Evolutionary conservation across 2,888 invertebrate species (phyloP), one percentile per base, ranked within the genome.

Genomic region (Chironomus tentans): DNA sequence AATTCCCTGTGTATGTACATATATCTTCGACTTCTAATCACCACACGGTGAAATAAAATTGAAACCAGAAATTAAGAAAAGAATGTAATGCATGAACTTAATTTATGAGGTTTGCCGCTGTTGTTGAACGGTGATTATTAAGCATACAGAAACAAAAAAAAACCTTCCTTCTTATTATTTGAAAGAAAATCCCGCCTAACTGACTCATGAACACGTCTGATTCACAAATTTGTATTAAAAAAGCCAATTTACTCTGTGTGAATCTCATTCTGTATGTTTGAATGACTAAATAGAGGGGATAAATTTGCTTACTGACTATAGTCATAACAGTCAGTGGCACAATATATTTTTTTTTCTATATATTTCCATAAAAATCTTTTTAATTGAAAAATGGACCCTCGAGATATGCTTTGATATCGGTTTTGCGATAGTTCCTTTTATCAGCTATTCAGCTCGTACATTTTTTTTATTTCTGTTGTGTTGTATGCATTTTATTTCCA

Each of bases 371-470:
- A 70, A 47, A 73, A 73, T 73, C 10, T 38, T 24, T 73, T 73
- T 73, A 73, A 73, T 73, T 73, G 72, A 62, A 73, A 73, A 73
- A 73, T 73, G 46, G 28, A 5, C 72, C 72, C 72, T 56, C 72
- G 62, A 62, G 72, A 62, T 22, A 73, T 15, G 46, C 72, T 73
- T 73, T 73, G 72, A 73, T 73, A 62, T 61, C 62, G 72, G 28
- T 73, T 73, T 73, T 73, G 61, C 61, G 72, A 73, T 73, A 73
- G 72, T 73, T 73, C 21, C 38, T 47, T 71, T 71, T 21, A 71
- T 47, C 21, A 50, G 4, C 56, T 56, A 15, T 56, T 56, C 18
- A 56, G 18, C n/a, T 15, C 15, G 56, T 56, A 28, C 28, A 28
- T 28, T 28, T 28, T 28, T 18, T 38, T 38, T 10, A 2, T 2